phyloP scores from a whole-genome alignment of 1,140 invertebrate species.

The Littorina saxatilis region DNA sequence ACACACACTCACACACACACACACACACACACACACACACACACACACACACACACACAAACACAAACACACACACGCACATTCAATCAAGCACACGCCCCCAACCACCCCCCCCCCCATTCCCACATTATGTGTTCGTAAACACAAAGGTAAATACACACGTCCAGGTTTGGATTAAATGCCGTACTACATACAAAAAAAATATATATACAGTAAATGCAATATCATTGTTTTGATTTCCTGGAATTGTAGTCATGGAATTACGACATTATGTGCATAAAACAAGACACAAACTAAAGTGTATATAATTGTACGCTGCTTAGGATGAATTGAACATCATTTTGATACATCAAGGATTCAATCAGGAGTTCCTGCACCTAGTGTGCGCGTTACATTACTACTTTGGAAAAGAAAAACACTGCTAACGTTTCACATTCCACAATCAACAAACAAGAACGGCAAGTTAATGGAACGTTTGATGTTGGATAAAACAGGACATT shows the following conservation, averaged over 20 bases:
- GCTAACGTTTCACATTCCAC: too few species aligned
- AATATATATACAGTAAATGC: neutral
- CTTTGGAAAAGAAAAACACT: too few species aligned
- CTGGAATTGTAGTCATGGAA: neutral
- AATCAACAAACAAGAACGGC: too few species aligned
- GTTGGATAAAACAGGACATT: too few species aligned
- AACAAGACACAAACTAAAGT: neutral
- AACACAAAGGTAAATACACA: neutral
- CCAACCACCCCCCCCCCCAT: too few species aligned
- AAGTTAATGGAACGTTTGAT: too few species aligned
- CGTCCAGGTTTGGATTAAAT: too few species aligned
- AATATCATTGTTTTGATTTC: neutral
- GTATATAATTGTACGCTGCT: neutral
- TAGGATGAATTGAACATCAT: neutral
- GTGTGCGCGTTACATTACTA: too few species aligned
- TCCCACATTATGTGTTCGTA: neutral
- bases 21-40: neutral
- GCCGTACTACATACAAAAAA: neutral
- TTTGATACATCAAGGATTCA: neutral
- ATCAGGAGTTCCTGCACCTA: too few species aligned
- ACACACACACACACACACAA: too few species aligned
- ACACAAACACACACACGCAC: too few species aligned
- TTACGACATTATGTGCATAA: neutral
- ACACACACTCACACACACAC: neutral
- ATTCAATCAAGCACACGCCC: too few species aligned